Conservation (phyloP, 2,113 vertebrate genomes). For the Ursus arctos region DNA sequence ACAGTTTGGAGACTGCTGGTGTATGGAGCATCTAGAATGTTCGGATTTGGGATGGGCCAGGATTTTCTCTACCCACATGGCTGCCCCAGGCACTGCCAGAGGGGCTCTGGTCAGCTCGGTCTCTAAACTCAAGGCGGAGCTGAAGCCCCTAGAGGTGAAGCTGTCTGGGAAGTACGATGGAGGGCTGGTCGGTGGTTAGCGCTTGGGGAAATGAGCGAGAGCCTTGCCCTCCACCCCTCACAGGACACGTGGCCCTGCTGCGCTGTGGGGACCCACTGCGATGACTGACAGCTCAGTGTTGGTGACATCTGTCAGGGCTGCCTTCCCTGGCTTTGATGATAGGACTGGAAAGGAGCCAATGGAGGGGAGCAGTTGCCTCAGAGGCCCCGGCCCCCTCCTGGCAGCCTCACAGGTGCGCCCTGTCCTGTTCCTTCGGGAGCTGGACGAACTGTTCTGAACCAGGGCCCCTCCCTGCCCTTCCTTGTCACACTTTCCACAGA, state of each 20-base stretch:
- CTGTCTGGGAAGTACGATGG: accelerated
- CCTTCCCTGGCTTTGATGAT: slow-evolving; percentile 25
- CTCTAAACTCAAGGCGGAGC: slow-evolving; percentile 7
- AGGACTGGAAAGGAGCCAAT: slow-evolving; percentile 29
- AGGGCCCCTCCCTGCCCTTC: neutral
- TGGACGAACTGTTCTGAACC: neutral
- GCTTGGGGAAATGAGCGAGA: neutral
- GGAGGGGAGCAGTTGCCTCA: slow-evolving; percentile 50
- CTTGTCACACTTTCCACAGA: neutral
- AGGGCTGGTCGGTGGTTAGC: neutral
- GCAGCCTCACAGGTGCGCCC: neutral
- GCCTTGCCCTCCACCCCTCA: neutral
- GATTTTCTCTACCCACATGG: neutral
- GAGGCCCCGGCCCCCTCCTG: slow-evolving; percentile 35
- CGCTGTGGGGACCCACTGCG: neutral
- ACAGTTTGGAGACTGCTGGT: neutral
- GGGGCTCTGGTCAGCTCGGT: neutral
- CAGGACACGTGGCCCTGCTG: neutral
- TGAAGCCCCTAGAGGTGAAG: neutral
- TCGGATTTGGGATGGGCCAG: neutral
- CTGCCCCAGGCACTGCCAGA: neutral
- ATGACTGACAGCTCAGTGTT: slow-evolving; percentile 15
- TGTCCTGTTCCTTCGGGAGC: slow-evolving; percentile 13
- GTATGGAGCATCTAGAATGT: neutral
- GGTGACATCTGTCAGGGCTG: slow-evolving; percentile 57